Conservation (phyloP, 37 sponge, comb jelly and placozoan genomes). For the Cladorhizidae sp. region DNA sequence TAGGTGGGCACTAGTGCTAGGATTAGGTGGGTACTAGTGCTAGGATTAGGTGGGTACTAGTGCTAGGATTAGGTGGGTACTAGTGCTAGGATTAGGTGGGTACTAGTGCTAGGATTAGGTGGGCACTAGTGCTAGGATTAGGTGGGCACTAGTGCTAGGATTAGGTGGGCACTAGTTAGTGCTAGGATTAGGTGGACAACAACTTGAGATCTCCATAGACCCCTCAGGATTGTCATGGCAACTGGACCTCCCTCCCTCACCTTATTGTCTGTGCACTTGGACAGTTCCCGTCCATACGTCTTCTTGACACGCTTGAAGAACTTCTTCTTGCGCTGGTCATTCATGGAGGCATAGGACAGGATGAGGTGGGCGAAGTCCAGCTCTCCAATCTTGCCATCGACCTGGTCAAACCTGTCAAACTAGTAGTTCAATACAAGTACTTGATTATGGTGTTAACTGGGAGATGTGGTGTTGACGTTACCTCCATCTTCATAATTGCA, state of each 20-base stretch:
- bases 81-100: too few relatives aligned
- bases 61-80: too few relatives aligned
- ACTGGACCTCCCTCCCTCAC: neutral
- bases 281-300: slow-evolving; percentile 23
- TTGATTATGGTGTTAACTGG: neutral
- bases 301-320: slow-evolving; percentile 64
- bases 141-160: too few relatives aligned
- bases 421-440: slow-evolving; percentile 1
- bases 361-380: slow-evolving; percentile 61
- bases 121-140: too few relatives aligned
- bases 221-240: too few relatives aligned
- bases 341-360: slow-evolving; percentile 62
- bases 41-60: too few relatives aligned
- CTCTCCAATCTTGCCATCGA: slow-evolving; percentile 62
- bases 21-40: too few relatives aligned
- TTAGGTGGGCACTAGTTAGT: too few relatives aligned
- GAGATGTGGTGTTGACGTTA: neutral
- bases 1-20: too few relatives aligned
- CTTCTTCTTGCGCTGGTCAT: slow-evolving; percentile 70
- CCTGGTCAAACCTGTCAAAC: slow-evolving; percentile 75
- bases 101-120: too few relatives aligned
- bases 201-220: too few relatives aligned
- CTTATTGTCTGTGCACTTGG: neutral
- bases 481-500: slow-evolving; percentile 80
- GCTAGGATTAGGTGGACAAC: too few relatives aligned